These are phyloP conservation scores for Agriopis leucophaearia DNA, from an alignment of 2,888 invertebrate species.

Conservation along the genomic window DNA sequence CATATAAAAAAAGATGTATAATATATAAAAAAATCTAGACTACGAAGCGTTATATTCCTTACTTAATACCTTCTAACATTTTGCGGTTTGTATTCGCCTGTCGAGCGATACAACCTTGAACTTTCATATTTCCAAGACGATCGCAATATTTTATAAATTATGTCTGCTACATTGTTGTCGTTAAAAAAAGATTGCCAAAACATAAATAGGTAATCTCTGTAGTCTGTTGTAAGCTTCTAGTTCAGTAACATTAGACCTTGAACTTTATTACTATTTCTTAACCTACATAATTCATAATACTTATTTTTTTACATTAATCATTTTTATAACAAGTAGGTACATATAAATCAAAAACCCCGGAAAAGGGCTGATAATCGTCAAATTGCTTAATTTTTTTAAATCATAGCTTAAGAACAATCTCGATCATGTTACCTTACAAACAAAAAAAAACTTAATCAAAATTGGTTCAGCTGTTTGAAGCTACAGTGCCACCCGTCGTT, in stretches of 20 bases:
- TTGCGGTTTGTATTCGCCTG: constrained; percentile 6
- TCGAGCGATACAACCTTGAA: constrained; percentile 17
- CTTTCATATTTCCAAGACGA: constrained; percentile 14
- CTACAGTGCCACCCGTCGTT: no score
- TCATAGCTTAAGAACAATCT: no score
- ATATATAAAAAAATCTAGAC: neutral
- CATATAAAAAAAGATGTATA: no score
- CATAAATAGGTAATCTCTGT: neutral
- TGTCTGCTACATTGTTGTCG: constrained; percentile 5
- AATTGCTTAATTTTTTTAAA: no score
- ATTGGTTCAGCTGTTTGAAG: no score
- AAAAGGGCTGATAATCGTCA: no score
- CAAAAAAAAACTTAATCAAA: no score
- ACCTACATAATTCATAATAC: no score
- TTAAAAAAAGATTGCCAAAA: constrained; percentile 4
- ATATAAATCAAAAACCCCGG: no score
- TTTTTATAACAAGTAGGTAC: no score
- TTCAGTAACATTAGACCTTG: neutral
- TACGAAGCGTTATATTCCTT: neutral
- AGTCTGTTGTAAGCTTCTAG: neutral
- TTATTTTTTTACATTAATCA: no score
- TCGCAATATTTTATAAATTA: constrained; percentile 3
- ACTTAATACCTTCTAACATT: constrained; percentile 1
- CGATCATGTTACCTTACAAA: no score
- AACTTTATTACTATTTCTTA: neutral